Conservation (phyloP, 2,888 invertebrate genomes). For the Steinernema hermaphroditum region DNA sequence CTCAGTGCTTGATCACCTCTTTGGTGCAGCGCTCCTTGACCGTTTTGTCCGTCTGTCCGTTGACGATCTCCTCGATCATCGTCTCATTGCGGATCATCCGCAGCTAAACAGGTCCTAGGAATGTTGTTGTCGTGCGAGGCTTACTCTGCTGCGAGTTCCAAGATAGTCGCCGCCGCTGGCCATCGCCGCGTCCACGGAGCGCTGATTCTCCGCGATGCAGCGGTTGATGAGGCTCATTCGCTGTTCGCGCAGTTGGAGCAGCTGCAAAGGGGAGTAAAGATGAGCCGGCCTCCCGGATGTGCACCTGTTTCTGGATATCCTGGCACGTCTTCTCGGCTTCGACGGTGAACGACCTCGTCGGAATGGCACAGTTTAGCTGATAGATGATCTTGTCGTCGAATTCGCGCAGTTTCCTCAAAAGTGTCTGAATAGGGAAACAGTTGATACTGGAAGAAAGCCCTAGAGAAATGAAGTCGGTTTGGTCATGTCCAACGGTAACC, state of each 20-base stretch:
- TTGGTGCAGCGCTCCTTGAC: constrained; percentile 14
- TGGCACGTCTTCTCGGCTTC: background rate
- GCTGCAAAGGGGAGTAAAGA: background rate
- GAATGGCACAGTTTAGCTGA: constrained; percentile 16
- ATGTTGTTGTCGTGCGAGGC: no score
- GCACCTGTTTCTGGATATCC: background rate
- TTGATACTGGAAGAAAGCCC: background rate
- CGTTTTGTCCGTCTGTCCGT: constrained; percentile 2
- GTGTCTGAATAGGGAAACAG: background rate
- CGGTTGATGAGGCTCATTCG: constrained; percentile 1
- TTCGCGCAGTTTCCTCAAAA: background rate
- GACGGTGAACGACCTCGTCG: background rate
- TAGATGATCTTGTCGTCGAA: constrained; percentile 1
- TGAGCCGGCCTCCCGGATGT: background rate
- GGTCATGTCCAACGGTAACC: no score
- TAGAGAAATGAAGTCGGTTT: no score
- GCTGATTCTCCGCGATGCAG: constrained; percentile 6
- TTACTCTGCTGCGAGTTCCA: background rate
- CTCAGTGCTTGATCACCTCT: background rate
- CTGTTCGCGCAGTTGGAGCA: background rate
- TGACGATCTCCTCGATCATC: constrained; percentile 15
- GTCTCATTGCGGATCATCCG: background rate
- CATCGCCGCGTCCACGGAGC: background rate
- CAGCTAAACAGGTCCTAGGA: constrained; percentile 17
- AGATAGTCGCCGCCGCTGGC: background rate